Evolutionary conservation across 2,113 vertebrate species (phyloP), one percentile per base, ranked within the genome.

Genomic region (Bothrops jararaca): DNA sequence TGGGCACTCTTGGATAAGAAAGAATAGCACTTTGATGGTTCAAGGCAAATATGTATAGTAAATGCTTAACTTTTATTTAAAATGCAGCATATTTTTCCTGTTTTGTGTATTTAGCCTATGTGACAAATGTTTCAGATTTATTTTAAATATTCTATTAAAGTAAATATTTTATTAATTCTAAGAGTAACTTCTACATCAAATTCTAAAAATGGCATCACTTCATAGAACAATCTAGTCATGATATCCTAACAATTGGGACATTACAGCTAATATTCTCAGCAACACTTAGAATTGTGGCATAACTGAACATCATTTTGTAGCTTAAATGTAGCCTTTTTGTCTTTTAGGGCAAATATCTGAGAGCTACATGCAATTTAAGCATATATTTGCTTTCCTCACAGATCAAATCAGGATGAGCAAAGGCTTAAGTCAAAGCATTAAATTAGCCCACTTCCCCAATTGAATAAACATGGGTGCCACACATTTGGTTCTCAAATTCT

Each of bases 21-120:
- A 89, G 94, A 96, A 54, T 96, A 95, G 95, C 95, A 95, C 95
- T 94, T 92, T 93, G 94, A 95, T 94, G 93, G 92, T 95, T 93
- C 94, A 90, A 53, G 45, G 92, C 94, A 95, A 95, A 96, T 93
- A 97, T 94, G 91, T 97, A 97, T 97, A 97, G 97, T 97, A 97
- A 98, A 97, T 96, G 97, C 97, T 96, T 97, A 97, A 95, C 97
- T 98, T 98, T 97, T 98, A 97, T 95, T 97, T 98, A 97, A 97
- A 97, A 96, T 97, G 92, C 96, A 96, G 96, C 96, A 96, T 97
- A 96, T 97, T 97, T 85, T 93, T 93, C 95, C 93, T 96, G 93
- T 96, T 97, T 80, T 97, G 95, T 97, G 96, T 97, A 97, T 96
- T 96, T 91, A 95, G 97, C 96, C 95, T 97, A 97, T 96, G 88